Evolutionary conservation across 2,888 invertebrate species (phyloP), one percentile per base, ranked within the genome.

Genomic region (Cosmia pyralina): DNA sequence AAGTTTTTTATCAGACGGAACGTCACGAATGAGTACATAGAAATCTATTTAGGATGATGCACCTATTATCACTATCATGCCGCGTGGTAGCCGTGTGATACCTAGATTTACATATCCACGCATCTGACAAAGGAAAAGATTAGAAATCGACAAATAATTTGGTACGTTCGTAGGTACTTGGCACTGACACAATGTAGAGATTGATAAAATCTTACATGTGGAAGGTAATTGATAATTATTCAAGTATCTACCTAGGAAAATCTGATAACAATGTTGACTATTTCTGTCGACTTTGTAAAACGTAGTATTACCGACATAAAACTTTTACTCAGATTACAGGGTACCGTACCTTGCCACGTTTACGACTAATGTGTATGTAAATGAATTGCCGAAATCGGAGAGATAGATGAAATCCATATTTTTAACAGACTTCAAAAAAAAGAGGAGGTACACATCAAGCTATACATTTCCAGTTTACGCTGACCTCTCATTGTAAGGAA

Each of bases 131-230:
- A 78, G 62, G 53, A 77, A 71, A 52, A 78, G 62, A 66, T 81
- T 80, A 73, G 62, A 66, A 82, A 66, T 46, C 15, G 38, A 60
- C 69, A 53, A 38, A 59, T 57, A 34, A 64, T 60, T 79, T 79
- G 41, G 58, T 46, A 48, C 57, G 50, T 58, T 65, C 11, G 53
- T n/a, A n/a, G n/a, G n/a, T n/a, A n/a, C n/a, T n/a, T 59, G 38
- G n/a, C 6, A 28, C 57, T 57, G 28, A 63, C 68, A 50, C 28
- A 50, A 8, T 38, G 55, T 57, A 60, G 48, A 34, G 11, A 19
- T 28, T 75, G 78, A 82, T 74, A 79, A 60, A 57, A 66, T 55
- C 48, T 70, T 58, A 81, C 59, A 67, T 58, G 53, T 82, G 75
- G 17, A 48, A 60, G 22, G 44, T 69, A 79, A 53, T 72, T 82